phyloP scores from a whole-genome alignment of 1,140 invertebrate genomes.

The Eumeta japonica region DNA sequence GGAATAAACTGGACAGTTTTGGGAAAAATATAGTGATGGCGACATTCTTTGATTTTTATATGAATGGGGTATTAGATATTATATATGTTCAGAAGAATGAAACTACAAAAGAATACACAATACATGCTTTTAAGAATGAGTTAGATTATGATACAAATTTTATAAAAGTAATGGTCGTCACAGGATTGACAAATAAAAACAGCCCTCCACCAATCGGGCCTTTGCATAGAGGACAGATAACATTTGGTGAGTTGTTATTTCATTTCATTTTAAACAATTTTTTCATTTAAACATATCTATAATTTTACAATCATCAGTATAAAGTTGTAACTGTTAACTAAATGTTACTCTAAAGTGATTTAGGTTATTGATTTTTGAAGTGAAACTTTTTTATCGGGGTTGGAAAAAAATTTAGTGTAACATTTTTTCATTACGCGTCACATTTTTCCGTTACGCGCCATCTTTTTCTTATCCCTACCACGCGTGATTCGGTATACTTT shows the following conservation, averaged over 20 bases:
- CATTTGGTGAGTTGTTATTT: conserved; percentile 62
- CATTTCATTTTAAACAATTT: conserved; percentile 6
- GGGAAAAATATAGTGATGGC: conserved; percentile 75
- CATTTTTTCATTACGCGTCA: no score
- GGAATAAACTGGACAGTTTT: conserved; percentile 69
- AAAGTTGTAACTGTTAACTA: no score
- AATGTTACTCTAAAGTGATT: no score
- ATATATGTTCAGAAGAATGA: conserved; percentile 70
- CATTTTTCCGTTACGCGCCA: no score
- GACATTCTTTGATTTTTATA: conserved; percentile 91
- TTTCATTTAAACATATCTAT: neutral
- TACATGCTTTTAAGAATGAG: conserved; percentile 81
- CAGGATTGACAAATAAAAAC: conserved; percentile 73
- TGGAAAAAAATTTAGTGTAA: no score
- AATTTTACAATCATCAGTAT: no score
- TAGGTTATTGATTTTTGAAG: no score
- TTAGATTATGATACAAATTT: conserved; percentile 94
- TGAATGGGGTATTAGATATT: conserved; percentile 79
- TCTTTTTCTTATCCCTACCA: no score
- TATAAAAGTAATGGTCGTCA: conserved; percentile 91
- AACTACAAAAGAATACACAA: conserved; percentile 55
- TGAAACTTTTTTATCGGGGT: no score
- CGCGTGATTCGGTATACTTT: no score
- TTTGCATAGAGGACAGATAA: conserved; percentile 72
- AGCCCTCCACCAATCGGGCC: conserved; percentile 68